A percentile compares a stretch with the other conserved stretches of the same genome.
phyloP scores from a whole-genome alignment of 2,113 vertebrate species.

The Menidia beryllina region DNA sequence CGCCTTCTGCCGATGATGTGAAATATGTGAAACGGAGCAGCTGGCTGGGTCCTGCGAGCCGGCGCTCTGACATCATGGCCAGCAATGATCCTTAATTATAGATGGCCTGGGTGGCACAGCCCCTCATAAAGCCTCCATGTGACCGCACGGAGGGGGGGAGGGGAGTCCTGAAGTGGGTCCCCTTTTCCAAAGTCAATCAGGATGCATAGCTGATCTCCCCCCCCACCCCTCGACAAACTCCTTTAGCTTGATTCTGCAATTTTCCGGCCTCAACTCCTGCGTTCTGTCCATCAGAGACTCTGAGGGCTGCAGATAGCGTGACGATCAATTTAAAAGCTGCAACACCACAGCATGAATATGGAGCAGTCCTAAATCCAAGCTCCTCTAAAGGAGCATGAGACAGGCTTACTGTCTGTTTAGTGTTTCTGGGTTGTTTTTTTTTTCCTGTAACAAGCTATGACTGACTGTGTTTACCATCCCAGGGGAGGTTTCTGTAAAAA shows the following conservation, averaged over 20 bases:
- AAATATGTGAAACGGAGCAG: slow-evolving; percentile 32
- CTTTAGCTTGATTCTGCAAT: slow-evolving; percentile 54
- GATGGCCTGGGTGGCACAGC: slow-evolving; percentile 63
- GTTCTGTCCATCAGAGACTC: slow-evolving; percentile 40
- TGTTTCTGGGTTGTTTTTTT: background rate
- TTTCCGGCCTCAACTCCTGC: slow-evolving; percentile 20
- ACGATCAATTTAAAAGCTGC: slow-evolving; percentile 46
- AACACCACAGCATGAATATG: slow-evolving; percentile 39
- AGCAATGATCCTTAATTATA: slow-evolving; percentile 69
- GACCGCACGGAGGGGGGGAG: slow-evolving; percentile 28
- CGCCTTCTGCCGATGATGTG: background rate
- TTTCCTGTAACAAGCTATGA: background rate
- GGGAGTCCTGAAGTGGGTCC: slow-evolving; percentile 16
- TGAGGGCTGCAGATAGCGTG: slow-evolving; percentile 37
- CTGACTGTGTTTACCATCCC: background rate
- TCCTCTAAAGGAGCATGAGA: slow-evolving; percentile 10
- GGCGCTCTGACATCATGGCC: slow-evolving; percentile 59
- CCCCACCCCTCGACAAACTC: slow-evolving; percentile 35
- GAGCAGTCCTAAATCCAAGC: slow-evolving; percentile 37
- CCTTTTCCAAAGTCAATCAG: slow-evolving; percentile 34
- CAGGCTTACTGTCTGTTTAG: background rate
- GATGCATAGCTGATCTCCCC: slow-evolving; percentile 19
- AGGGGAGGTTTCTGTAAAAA: slow-evolving; percentile 17
- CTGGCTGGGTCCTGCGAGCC: slow-evolving; percentile 43
- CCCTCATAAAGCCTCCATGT: slow-evolving; percentile 59